These are phyloP conservation scores for Trichomalopsis sarcophagae DNA, from an alignment of 1,140 invertebrate species.

Conservation along the genomic window DNA sequence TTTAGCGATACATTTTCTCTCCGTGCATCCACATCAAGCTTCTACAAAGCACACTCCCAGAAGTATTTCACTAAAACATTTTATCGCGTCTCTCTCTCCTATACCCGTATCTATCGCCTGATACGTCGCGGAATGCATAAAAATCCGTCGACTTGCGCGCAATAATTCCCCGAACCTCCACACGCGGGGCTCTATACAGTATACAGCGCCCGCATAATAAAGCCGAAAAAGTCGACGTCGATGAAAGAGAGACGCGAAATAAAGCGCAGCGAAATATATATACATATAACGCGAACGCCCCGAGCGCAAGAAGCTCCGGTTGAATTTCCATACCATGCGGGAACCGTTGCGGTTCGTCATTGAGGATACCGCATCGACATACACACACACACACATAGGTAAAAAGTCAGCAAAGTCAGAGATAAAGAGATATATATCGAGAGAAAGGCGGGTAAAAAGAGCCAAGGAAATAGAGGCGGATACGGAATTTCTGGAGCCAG, in stretches of 20 bases:
- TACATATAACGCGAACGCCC: conserved; percentile 44
- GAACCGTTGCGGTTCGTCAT: conserved; percentile 38
- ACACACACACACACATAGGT: no score
- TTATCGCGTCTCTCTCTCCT: not conserved
- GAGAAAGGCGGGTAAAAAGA: not conserved
- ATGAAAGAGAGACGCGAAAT: not conserved
- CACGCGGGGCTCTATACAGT: not conserved
- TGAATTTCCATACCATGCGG: conserved; percentile 57
- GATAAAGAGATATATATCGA: not conserved
- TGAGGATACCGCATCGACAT: conserved; percentile 43
- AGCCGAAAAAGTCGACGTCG: not conserved
- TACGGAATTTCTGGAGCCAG: conserved; percentile 28
- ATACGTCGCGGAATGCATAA: not conserved
- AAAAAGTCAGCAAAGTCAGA: not conserved
- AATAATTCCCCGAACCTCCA: not conserved
- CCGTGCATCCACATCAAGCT: no score
- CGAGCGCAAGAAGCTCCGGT: conserved; percentile 26
- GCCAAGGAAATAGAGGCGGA: not conserved
- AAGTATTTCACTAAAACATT: no score
- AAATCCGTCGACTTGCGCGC: not conserved
- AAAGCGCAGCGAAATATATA: not conserved
- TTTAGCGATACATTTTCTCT: no score
- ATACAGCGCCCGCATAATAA: not conserved
- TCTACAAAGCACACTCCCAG: no score
- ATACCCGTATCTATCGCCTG: not conserved